Evolutionary conservation across 2,888 invertebrate genomes (phyloP), one percentile per base, ranked within the genome.

Genomic region (Syritta pipiens): DNA sequence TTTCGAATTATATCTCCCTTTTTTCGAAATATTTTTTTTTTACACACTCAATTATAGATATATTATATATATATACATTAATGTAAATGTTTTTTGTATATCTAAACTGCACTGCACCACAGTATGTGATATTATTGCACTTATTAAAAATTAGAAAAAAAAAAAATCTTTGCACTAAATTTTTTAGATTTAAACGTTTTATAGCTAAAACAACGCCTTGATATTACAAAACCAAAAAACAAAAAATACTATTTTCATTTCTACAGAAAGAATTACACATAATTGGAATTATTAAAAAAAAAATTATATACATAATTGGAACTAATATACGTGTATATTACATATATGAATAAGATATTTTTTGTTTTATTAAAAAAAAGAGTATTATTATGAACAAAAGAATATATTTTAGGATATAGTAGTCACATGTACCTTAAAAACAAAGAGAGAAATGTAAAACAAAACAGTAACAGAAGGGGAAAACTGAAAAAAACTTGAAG

Each of bases 41-140:
- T 1, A 20, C 7, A 2, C n/a, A n/a, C n/a, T 10, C n/a, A 12
- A 7, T 35, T 37, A 7, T 37, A 1, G 10, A n/a, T 37, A 9
- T 37, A 17, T 37, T 35, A n/a, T 48, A 48, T 49, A 49, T 22
- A 57, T 55, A 19, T 51, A 12, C n/a, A n/a, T n/a, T n/a, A n/a
- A n/a, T n/a, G n/a, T n/a, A 53, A 12, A 19, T 42, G 42, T 30
- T 60, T 30, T 46, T 46, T 35, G 22, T 72, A 49, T 48, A 60
- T 55, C 67, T 60, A 67, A 79, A 79, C 79, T 79, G 79, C 79
- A 79, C 79, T 79, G 79, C 79, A 79, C n/a, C 79, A 68, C 77
- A 67, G 72, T 79, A 79, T 79, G 79, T 79, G 79, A 79, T 79
- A 79, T 72, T 68, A 74, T 77, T 79, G 79, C 79, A 79, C 79